Evolutionary conservation across 2,113 vertebrate species (phyloP), one percentile per base, ranked within the genome.

Genomic region (Apaloderma vittatum): DNA sequence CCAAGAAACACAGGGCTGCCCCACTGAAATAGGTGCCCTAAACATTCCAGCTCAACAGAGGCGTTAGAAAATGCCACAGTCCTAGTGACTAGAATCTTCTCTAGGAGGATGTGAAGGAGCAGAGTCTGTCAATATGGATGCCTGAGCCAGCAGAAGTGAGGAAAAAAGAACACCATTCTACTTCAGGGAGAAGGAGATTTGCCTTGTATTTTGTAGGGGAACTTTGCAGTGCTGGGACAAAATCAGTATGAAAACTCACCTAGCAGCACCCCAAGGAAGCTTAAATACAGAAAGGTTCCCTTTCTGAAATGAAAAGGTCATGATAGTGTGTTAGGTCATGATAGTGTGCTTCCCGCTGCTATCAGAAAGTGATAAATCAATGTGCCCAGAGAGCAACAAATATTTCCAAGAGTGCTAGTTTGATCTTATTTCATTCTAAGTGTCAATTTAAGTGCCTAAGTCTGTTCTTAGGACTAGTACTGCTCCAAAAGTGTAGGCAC

Each of bases 121-220:
- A 48, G 6, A 4, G 12, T 24, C 14, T 18, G 13, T 6, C 43
- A 63, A 12, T 75, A 48, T 32, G 26, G 21, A 48, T 59, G 23
- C 6, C 71, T 7, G 46, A 78, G 27, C 11, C 13, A 29, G 13
- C 12, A 63, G 21, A 36, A 0, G 1, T 2, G 5, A 5, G 5
- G 30, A 2, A 45, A 78, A 54, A 45, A 57, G 1, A 37, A 7
- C 13, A 34, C 0, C 2, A 14, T 55, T 27, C 1, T 70, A 72
- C 74, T 68, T 57, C 23, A 83, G 26, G 8, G 21, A 76, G 10
- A 73, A 5, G 21, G 79, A 54, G 8, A 15, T 23, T 82, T 93
- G 19, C 4, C 1, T 48, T 72, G 18, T 24, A 32, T 89, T 93
- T 81, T 34, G 32, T 37, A 40, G 26, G 16, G 37, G 21, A 72